Percentiles rank a stretch among this genome's conserved stretches.
These are phyloP conservation scores for Percopsis omiscomaycus DNA, from an alignment of 2,797 vertebrate species.

Conservation along the genomic window DNA sequence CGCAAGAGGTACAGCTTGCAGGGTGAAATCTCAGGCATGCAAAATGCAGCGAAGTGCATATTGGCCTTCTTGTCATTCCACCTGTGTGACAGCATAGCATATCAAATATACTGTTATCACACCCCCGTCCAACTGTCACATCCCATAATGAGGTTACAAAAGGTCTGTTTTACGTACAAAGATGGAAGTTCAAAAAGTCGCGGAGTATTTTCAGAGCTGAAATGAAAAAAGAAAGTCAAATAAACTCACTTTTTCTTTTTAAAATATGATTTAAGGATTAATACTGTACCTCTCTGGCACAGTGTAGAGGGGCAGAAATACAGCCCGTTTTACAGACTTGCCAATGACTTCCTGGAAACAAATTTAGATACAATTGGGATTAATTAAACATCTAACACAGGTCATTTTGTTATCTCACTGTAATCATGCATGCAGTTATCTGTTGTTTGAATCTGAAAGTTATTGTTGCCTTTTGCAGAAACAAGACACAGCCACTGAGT, in stretches of 20 bases:
- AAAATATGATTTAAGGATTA: neutral
- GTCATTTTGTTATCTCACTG: neutral
- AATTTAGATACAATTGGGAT: slow-evolving; percentile 3
- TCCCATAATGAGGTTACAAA: neutral
- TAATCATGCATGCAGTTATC: neutral
- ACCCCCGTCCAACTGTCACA: neutral
- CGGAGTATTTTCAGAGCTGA: slow-evolving; percentile 82
- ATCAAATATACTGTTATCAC: slow-evolving; percentile 4
- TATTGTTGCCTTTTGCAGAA: no score
- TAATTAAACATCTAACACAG: neutral
- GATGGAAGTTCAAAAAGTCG: slow-evolving; percentile 90
- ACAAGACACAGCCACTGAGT: no score
- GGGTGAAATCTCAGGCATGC: slow-evolving; percentile 84
- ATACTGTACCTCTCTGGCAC: slow-evolving; percentile 81
- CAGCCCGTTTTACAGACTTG: slow-evolving; percentile 86
- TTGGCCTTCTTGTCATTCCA: slow-evolving; percentile 93
- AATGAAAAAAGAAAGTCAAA: slow-evolving; percentile 52
- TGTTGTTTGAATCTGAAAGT: no score
- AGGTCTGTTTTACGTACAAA: slow-evolving; percentile 80
- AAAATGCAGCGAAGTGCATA: slow-evolving; percentile 92
- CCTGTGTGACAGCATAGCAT: slow-evolving; percentile 63
- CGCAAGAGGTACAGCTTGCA: slow-evolving; percentile 88
- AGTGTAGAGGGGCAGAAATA: slow-evolving; percentile 84
- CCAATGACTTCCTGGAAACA: slow-evolving; percentile 89
- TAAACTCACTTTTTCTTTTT: neutral